Evolutionary conservation across 2,113 vertebrate species (phyloP).

Genomic region (Tricholaema leucomelas): DNA sequence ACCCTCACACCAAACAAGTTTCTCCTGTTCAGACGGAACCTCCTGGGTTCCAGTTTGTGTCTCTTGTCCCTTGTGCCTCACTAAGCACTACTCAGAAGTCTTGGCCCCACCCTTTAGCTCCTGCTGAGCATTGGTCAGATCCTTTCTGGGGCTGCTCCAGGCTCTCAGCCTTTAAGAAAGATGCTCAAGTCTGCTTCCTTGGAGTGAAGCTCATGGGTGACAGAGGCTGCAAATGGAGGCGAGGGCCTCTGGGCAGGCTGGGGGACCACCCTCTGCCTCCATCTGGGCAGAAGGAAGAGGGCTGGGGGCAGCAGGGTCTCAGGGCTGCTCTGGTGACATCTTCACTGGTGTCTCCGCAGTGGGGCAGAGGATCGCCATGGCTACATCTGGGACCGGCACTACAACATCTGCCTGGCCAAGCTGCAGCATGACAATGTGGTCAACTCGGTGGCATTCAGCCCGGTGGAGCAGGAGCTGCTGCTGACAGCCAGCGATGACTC

Average conservation of each 20-base stretch:
- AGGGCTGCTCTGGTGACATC: accelerated
- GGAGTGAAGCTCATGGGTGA: too few species aligned
- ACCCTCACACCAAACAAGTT: too few species aligned
- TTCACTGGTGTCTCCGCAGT: constrained; percentile 36
- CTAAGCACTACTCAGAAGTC: too few species aligned
- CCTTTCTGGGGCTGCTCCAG: too few species aligned
- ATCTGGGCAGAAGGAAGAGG: accelerated
- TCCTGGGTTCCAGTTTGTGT: too few species aligned
- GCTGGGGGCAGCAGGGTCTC: accelerated
- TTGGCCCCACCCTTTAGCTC: too few species aligned
- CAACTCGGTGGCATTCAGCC: constrained; percentile 95
- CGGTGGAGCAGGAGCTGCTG: constrained; percentile 92
- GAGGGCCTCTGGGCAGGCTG: too few species aligned
- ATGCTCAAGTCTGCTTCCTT: too few species aligned
- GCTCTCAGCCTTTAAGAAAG: too few species aligned
- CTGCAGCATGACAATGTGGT: constrained; percentile 93
- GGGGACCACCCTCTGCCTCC: neutral
- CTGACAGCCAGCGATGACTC: constrained; percentile 91
- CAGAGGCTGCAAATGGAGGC: neutral
- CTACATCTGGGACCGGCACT: constrained; percentile 98
- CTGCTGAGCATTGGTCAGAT: too few species aligned
- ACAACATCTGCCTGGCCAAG: constrained; percentile 93
- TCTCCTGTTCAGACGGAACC: too few species aligned
- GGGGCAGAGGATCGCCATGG: constrained; percentile 95
- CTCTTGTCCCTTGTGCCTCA: too few species aligned